These are phyloP conservation scores for Chaetodon auriga DNA, from an alignment of 2,113 vertebrate species.

Conservation along the genomic window DNA sequence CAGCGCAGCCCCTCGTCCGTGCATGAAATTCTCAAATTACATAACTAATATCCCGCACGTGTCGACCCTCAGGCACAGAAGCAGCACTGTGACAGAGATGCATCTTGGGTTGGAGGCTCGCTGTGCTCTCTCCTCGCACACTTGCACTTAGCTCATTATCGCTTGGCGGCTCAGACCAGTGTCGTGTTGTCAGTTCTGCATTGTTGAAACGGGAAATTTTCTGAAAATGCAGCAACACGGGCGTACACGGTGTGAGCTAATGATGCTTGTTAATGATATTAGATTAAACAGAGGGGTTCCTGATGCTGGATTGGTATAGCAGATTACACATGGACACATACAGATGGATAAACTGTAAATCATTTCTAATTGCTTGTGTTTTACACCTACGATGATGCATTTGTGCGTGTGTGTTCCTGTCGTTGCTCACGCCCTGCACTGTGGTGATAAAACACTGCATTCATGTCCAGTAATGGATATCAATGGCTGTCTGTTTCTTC, in stretches of 20 bases:
- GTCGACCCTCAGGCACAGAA: conserved; percentile 28
- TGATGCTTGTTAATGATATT: neutral
- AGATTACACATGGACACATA: neutral
- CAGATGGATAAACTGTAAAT: neutral
- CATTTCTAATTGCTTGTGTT: neutral
- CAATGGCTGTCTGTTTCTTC: conserved; percentile 30
- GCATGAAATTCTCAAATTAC: conserved; percentile 37
- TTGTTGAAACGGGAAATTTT: conserved; percentile 37
- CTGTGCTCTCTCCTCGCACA: conserved; percentile 22
- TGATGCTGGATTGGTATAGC: neutral
- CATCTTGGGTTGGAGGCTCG: conserved; percentile 11
- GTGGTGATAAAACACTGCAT: conserved; percentile 37
- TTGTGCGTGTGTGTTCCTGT: conserved; percentile 30
- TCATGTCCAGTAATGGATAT: conserved; percentile 43
- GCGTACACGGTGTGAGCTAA: neutral
- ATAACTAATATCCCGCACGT: conserved; percentile 56
- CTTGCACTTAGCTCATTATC: conserved; percentile 52
- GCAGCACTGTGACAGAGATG: conserved; percentile 9
- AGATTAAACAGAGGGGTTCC: neutral
- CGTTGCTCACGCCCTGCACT: neutral
- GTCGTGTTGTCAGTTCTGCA: conserved; percentile 13
- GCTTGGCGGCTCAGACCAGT: neutral
- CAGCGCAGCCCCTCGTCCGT: neutral
- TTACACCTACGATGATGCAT: neutral
- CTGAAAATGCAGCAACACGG: neutral